Base-by-base conservation (phyloP, 2,888 invertebrate species). In the Cephus runcator region DNA sequence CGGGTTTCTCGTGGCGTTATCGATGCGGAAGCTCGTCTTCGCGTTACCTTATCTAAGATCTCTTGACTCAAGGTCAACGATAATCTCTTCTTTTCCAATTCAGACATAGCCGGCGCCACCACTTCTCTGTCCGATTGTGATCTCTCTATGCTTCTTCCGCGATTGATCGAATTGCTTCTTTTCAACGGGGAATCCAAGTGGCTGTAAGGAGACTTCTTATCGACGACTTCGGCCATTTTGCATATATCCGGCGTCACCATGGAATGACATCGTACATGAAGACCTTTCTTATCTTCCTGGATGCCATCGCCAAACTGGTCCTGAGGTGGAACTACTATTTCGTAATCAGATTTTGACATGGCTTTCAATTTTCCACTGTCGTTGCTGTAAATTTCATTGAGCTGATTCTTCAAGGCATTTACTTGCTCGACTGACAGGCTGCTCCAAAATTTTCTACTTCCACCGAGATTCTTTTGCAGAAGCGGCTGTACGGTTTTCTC, bases 341-440 rank as follows among this genome's bases (percentile, higher is more conserved):
- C 91, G 73, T 88, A 91, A 4, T 85, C 80, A 3, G 79, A 69
- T 56, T 69, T 82, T 12, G 76, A 34, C 34, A 23, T 34, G 15
- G 76, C 76, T 12, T 81, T 81, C 73, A 78, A 87, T 31, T 85
- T 87, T 4, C 84, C 78, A 75, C 93, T 90, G 81, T 94, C 94
- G 85, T 93, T 94, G 76, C 95, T 95, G 84, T 97, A 97, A 80
- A 97, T 97, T 83, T 97, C 96, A 84, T 95, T 95, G 0, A 97
- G 91, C 89, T 97, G 97, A 84, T 94, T 94, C 90, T 96, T 97
- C 71, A 97, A 92, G 35, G 96, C 95, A 85, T 94, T 95, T 0
- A 97, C 95, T 92, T 97, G 97, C 82, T 97, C 96, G 92, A 95
- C 94, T 1, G 97, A 96, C 73, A 97, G 92, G 85, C 97, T 97